These are phyloP conservation scores for Oncorhynchus keta DNA, from an alignment of 2,113 vertebrate genomes.

Conservation along the genomic window DNA sequence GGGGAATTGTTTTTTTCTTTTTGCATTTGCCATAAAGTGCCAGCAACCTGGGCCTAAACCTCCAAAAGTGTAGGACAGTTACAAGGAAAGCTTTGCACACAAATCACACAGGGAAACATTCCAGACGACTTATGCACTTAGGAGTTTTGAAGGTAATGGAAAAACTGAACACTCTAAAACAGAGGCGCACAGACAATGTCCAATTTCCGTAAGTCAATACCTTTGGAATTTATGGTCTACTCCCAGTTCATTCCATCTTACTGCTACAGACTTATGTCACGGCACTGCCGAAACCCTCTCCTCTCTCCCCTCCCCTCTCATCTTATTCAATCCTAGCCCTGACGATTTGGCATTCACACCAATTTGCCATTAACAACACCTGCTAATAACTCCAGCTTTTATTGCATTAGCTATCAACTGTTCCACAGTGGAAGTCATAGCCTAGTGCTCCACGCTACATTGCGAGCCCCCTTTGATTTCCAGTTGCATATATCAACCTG, in stretches of 20 bases:
- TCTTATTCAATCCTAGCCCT: slow-evolving; percentile 64
- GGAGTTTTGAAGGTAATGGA: no score
- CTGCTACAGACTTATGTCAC: not conserved
- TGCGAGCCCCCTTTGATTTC: slow-evolving; percentile 66
- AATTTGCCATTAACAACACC: slow-evolving; percentile 74
- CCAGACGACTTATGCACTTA: not conserved
- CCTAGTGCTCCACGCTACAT: slow-evolving; percentile 50
- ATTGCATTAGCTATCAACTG: slow-evolving; percentile 74
- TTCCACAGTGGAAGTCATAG: slow-evolving; percentile 63
- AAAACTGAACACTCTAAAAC: no score
- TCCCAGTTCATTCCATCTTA: not conserved
- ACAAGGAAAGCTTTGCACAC: no score
- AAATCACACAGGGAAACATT: not conserved
- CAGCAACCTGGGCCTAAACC: no score
- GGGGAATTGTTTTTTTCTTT: no score
- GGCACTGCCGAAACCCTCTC: not conserved
- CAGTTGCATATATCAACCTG: slow-evolving; percentile 76
- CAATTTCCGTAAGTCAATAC: no score
- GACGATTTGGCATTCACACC: slow-evolving; percentile 73
- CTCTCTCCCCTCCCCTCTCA: slow-evolving; percentile 28
- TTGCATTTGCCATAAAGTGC: no score
- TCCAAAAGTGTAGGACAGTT: no score
- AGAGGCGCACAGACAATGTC: no score
- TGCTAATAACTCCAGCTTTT: slow-evolving; percentile 72
- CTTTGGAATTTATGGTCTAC: no score